Evolutionary conservation across 2,888 invertebrate species (phyloP), one percentile per base, ranked within the genome.

Genomic region (Zaprionus lineosus): DNA sequence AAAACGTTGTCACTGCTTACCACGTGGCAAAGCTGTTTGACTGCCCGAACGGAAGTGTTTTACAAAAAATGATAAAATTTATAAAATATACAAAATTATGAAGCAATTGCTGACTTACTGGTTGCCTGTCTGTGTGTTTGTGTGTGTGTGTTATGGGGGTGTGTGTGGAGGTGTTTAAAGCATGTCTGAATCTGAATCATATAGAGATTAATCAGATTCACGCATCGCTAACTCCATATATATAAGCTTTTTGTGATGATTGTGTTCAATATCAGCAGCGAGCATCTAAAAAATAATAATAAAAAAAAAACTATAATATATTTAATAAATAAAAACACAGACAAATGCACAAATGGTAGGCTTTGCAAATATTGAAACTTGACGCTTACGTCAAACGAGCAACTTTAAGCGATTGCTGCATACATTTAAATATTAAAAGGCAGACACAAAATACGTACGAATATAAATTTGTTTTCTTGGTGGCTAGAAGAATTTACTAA

Each of bases 331-430:
- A 46, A 26, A 40, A 46, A 37, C 14, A 46, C 7, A 41, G 26
- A 31, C 21, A 40, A 51, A 19, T 2, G 11, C 28, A 39, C 43
- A 48, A 39, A 29, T 19, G 40, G 14, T 11, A 36, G 50, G 44
- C 47, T 44, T 12, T 53, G 60, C 46, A 59, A 65, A 65, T 53
- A 60, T 65, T 59, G 34, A 41, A 37, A 50, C 53, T 53, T 28
- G 31, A 11, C 31, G 26, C 36, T 36, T 65, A 29, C 65, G 65
- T 65, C 50, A 65, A 65, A 24, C 43, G 9, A 59, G 28, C 40
- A 31, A 56, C 51, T 69, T 31, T 26, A 37, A 60, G 64, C 48
- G 28, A 64, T 63, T n/a, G 3, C 3, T 34, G 16, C 16, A 16
- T 34, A 14, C 31, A 3, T 31, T 2, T n/a, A 8, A 12, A 31